phyloP scores from a whole-genome alignment of 2,888 invertebrate genomes.

The Torymus tubicola region DNA sequence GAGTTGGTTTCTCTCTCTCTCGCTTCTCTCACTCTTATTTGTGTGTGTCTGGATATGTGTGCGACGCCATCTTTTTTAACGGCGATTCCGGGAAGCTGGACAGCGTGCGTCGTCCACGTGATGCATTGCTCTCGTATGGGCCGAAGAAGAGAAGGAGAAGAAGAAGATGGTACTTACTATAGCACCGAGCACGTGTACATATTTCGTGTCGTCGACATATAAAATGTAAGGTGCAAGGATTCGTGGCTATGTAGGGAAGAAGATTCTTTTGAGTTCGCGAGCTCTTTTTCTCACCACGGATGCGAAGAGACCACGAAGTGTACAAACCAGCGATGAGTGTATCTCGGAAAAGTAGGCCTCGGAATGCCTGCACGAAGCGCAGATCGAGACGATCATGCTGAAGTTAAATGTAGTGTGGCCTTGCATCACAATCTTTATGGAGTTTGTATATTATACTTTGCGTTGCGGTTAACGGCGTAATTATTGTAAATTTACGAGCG shows the following conservation, averaged over 20 bases:
- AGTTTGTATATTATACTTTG: slow-evolving; percentile 3
- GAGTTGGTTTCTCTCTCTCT: slow-evolving; percentile 40
- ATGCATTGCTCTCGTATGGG: not conserved
- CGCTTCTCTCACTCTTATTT: not conserved
- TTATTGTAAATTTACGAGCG: slow-evolving; percentile 13
- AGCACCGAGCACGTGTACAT: too few species aligned
- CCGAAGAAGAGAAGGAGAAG: too few species aligned
- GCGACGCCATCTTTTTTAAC: slow-evolving; percentile 13
- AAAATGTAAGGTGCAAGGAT: too few species aligned
- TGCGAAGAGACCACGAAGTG: slow-evolving; percentile 11
- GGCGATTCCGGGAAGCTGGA: slow-evolving; percentile 32
- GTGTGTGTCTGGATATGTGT: not conserved
- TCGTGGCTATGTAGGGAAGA: too few species aligned
- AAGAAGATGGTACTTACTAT: too few species aligned
- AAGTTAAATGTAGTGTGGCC: slow-evolving; percentile 28
- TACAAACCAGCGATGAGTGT: slow-evolving; percentile 43
- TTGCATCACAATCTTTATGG: slow-evolving; percentile 25
- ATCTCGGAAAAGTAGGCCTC: slow-evolving; percentile 46
- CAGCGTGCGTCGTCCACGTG: not conserved
- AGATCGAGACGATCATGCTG: not conserved
- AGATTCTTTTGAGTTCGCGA: too few species aligned
- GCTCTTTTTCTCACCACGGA: slow-evolving; percentile 10
- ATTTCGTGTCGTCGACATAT: too few species aligned
- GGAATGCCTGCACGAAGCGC: not conserved
- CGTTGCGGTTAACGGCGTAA: slow-evolving; percentile 13